Evolutionary conservation across 2,113 vertebrate genomes (phyloP).

Genomic region (Gadus chalcogrammus): DNA sequence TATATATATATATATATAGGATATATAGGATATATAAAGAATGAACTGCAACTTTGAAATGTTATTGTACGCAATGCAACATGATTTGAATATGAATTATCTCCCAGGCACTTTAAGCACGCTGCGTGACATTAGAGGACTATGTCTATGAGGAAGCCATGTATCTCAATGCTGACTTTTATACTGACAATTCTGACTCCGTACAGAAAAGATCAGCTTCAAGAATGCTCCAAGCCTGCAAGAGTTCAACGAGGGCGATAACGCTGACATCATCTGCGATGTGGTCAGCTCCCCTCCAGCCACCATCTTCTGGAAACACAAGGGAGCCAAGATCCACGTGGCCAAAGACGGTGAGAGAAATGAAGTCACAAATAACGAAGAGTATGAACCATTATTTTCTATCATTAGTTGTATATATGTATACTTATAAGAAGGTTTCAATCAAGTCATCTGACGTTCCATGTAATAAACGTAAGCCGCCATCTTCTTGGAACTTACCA

Average conservation of each 20-base stretch:
- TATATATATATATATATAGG: too few species aligned
- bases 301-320: constrained; percentile 90
- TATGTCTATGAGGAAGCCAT: too few species aligned
- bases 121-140: too few species aligned
- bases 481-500: too few species aligned
- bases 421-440: too few species aligned
- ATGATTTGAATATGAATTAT: too few species aligned
- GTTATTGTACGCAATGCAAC: too few species aligned
- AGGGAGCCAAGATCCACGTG: constrained; percentile 79
- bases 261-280: constrained; percentile 88
- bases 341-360: constrained; percentile 87
- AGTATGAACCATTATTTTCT: not conserved
- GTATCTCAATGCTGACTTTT: not conserved
- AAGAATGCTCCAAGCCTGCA: constrained; percentile 86
- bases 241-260: constrained; percentile 92
- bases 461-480: too few species aligned
- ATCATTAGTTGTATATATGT: not conserved
- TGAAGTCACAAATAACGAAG: constrained; percentile 1
- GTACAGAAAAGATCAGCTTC: constrained; percentile 94
- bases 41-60: too few species aligned
- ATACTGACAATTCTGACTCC: not conserved
- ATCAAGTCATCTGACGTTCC: too few species aligned
- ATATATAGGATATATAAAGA: too few species aligned
- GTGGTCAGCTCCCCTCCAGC: constrained; percentile 90
- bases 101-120: too few species aligned